Evolutionary conservation across 2,888 invertebrate species (phyloP), one percentile per base, ranked within the genome.

Genomic region (Acanthosepion pharaonis): DNA sequence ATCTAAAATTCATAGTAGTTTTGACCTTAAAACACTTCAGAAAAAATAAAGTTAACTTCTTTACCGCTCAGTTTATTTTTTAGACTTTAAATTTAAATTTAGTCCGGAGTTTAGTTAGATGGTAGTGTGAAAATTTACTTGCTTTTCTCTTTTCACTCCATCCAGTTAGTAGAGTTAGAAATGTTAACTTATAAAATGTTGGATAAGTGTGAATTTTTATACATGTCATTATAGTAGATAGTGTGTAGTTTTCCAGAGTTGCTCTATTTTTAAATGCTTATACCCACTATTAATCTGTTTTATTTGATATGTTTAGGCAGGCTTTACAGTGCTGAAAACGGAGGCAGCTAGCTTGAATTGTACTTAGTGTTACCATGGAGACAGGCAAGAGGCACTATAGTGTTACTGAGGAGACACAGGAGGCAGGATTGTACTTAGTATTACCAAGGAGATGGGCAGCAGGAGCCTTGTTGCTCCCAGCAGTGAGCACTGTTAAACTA

Each of bases 281-380:
- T 93, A 93, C 78, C n/a, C 78, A 93, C 49, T 93, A 49, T 93
- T 93, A 93, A 94, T 94, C 64, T 94, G 94, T 94, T 94, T 94
- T 94, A 94, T 94, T 94, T 94, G 64, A 94, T 94, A 59, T 64
- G 64, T 94, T 64, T 94, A 94, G 94, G 94, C 94, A 94, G 94
- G 94, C 94, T 94, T 94, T 94, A 64, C 64, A 64, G 94, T 94
- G 94, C 64, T 48, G 94, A 64, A 78, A 94, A 94, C 94, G 94
- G 55, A 94, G 94, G 94, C 94, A 94, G 94, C 94, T 94, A 94
- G 94, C 59, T 94, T 94, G 94, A 64, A 64, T 94, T 94, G 94
- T 94, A 94, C 94, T 94, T 94, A 94, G 93, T 93, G 93, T 93
- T 53, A 93, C 93, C 93, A 53, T 93, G 93, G 93, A 93, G 93